Percentiles rank a stretch among this genome's conserved stretches.
Conservation (phyloP, 1,140 invertebrate genomes). For the Holcopasites calliopsidis region DNA sequence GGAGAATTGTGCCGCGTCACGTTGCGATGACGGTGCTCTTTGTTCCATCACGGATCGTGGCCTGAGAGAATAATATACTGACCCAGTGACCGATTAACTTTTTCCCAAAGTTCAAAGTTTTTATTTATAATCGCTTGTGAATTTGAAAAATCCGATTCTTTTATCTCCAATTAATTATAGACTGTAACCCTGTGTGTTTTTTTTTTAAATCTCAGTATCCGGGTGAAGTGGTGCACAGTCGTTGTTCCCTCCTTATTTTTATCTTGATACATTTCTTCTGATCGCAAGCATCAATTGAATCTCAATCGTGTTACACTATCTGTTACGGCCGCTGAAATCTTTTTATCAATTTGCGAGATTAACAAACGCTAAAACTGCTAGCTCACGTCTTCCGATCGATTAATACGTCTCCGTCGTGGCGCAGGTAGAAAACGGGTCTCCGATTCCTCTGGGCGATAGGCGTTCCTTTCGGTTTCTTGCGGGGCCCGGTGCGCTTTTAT, state of each 20-base stretch:
- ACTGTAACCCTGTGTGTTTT: too few species aligned
- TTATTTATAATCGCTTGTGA: too few species aligned
- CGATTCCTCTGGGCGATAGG: constrained; percentile 44
- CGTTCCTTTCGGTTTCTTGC: constrained; percentile 59
- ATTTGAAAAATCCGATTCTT: too few species aligned
- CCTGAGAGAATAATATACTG: constrained; percentile 35
- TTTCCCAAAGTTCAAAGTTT: too few species aligned
- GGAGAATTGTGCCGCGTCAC: constrained; percentile 3
- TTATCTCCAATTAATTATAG: too few species aligned
- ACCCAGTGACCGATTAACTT: constrained; percentile 38
- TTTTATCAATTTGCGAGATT: background rate
- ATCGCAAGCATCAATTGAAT: too few species aligned
- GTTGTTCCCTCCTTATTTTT: too few species aligned
- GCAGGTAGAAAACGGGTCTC: background rate
- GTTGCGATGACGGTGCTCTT: constrained; percentile 19
- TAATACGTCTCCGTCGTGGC: constrained; percentile 22
- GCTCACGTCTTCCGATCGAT: constrained; percentile 11
- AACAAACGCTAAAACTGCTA: background rate
- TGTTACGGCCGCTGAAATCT: too few species aligned
- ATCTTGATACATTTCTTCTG: too few species aligned
- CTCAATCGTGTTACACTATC: too few species aligned
- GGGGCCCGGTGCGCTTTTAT: constrained; percentile 54
- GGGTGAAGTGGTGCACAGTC: too few species aligned
- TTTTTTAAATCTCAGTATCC: too few species aligned
- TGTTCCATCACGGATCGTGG: constrained; percentile 32